Base-by-base conservation (phyloP, 1,140 invertebrate genomes). In the Drosophila pandora region DNA sequence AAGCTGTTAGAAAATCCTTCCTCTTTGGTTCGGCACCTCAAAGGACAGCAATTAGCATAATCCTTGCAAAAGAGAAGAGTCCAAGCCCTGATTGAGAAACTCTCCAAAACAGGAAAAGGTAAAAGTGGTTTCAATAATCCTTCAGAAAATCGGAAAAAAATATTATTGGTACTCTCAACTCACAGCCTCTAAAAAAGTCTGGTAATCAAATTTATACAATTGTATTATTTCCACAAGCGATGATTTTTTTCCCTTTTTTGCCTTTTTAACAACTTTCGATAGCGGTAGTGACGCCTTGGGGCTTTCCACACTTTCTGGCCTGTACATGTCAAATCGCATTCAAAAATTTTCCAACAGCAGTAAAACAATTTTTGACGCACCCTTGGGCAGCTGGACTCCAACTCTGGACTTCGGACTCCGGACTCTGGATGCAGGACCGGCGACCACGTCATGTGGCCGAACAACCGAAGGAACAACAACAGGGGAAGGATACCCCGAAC, bases 371-470 rank as follows among this genome's bases (percentile, higher is more conserved):
- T 76, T 56, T 52, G 52, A 64, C 50, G 56, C 32, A 41, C 69
- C 63, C 65, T 52, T 56, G 70, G 54, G 59, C 52, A 32, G 32
- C 64, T 53, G 3, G 9, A 25, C 30, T 25, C 6, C 23, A 25
- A 9, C 54, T 12, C 9, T 45, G 60, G 37, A 61, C 30, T 43
- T 34, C 7, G 50, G 49, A 54, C 10, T 13, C 6, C 12, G 25
- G 12, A 47, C 25, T 48, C 0, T 12, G 43, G 54, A 58, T 41
- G 54, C 52, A 45, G 55, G 49, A 64, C 13, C 17, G 10, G 62
- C 62, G 74, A 52, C 65, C 55, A 54, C 81, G 81, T 84, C 82
- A 85, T 85, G 82, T 85, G 82, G 82, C 84, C 82, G 72, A 85
- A 85, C 82, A 85, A 87, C 81, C 54, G 17, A 60, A 59, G 41